phyloP scores from a whole-genome alignment of 2,797 vertebrate genomes.

The Cyclura pinguis region DNA sequence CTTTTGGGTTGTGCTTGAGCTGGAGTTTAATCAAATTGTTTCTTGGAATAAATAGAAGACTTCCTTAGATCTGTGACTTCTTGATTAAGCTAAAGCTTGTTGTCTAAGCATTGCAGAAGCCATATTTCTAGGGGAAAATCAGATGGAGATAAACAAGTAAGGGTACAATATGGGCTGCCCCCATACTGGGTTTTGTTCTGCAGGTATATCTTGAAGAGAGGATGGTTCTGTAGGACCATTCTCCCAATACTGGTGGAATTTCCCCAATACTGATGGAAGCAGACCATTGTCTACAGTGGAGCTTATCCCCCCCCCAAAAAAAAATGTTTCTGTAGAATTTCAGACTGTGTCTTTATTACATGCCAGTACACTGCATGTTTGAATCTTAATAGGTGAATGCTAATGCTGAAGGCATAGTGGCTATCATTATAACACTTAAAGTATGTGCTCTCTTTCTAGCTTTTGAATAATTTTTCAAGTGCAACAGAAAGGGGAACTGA shows the following conservation, averaged over 20 bases:
- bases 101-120: neutral
- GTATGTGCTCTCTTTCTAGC: conserved; percentile 7
- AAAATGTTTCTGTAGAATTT: neutral
- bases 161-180: neutral
- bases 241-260: neutral
- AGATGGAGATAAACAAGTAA: neutral
- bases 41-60: neutral
- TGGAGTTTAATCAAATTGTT: neutral
- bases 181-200: neutral
- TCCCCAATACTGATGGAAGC: neutral
- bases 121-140: neutral
- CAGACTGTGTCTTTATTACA: neutral
- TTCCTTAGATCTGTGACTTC: neutral
- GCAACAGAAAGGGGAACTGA: conserved; percentile 55
- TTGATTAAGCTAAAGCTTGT: neutral
- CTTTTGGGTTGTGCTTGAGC: neutral
- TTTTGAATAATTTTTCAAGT: conserved; percentile 35
- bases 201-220: neutral
- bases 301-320: neutral
- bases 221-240: neutral
- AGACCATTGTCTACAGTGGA: neutral
- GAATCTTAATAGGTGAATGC: neutral
- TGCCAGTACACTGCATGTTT: neutral
- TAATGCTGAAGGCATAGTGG: neutral
- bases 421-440: conserved; percentile 1